Evolutionary conservation across 2,888 invertebrate genomes (phyloP).

Genomic region (Adelphocoris suturalis): DNA sequence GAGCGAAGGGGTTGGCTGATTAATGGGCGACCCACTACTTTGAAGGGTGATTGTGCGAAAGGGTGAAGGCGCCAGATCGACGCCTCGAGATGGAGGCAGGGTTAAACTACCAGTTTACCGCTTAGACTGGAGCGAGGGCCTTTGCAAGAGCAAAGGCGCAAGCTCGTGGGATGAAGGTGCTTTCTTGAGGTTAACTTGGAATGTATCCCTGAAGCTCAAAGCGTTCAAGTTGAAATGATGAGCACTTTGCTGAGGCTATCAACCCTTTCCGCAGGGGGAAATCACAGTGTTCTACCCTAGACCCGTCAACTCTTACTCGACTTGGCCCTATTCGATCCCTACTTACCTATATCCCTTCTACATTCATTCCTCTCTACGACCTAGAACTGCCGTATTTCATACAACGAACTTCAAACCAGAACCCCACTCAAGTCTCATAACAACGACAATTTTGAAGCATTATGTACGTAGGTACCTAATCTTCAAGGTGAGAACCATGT

Average conservation of each 20-base stretch:
- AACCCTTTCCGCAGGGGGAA: conserved; percentile 31
- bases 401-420: no score
- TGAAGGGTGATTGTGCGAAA: conserved; percentile 60
- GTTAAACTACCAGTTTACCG: conserved; percentile 54
- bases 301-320: conserved; percentile 28
- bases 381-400: neutral
- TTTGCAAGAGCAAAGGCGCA: conserved; percentile 15
- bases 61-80: conserved; percentile 56
- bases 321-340: neutral
- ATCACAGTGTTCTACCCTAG: conserved; percentile 43
- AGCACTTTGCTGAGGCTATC: conserved; percentile 44
- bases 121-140: conserved; percentile 16
- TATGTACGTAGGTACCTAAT: no score
- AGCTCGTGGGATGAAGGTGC: conserved; percentile 39
- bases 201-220: conserved; percentile 23
- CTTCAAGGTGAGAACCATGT: no score
- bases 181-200: conserved; percentile 50
- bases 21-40: conserved; percentile 60
- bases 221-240: conserved; percentile 50
- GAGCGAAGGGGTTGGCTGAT: conserved; percentile 57
- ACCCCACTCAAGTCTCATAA: no score
- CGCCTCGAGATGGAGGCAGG: conserved; percentile 48
- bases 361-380: neutral
- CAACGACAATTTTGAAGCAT: no score
- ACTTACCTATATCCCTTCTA: neutral